A percentile compares a stretch with the other conserved stretches of the same genome.
These are phyloP conservation scores for Chloroceryle inda DNA, from an alignment of 2,797 vertebrate species.

Conservation along the genomic window DNA sequence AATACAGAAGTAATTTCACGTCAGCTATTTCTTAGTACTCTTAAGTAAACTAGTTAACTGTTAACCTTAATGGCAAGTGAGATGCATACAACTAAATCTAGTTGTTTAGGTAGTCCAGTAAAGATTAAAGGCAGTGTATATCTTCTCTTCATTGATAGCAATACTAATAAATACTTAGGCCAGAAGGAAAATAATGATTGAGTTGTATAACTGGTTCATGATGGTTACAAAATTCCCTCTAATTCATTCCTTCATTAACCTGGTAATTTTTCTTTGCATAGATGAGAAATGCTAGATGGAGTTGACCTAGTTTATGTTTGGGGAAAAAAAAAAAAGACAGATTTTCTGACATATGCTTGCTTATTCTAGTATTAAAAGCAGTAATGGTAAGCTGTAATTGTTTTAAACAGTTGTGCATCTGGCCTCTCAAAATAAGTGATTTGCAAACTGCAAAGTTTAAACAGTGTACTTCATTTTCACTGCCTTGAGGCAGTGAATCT, in stretches of 20 bases:
- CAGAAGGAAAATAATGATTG: not conserved
- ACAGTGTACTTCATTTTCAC: not conserved
- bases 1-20: not conserved
- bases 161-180: not conserved
- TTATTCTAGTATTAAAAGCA: slow-evolving; percentile 13
- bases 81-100: not conserved
- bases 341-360: slow-evolving; percentile 37
- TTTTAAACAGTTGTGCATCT: not conserved
- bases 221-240: not conserved
- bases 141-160: not conserved
- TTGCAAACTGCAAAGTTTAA: not conserved
- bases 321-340: not conserved
- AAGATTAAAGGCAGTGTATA: not conserved
- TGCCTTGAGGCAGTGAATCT: not conserved
- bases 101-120: not conserved
- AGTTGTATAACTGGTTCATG: not conserved
- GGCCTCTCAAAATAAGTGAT: not conserved
- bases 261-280: not conserved
- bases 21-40: not conserved
- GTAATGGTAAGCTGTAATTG: not conserved
- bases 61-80: not conserved
- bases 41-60: not conserved
- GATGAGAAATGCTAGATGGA: slow-evolving; percentile 1
- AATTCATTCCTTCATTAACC: not conserved
- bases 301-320: slow-evolving; percentile 24